phyloP scores from a whole-genome alignment of 2,113 vertebrate genomes.

The Hystrix cristata region DNA sequence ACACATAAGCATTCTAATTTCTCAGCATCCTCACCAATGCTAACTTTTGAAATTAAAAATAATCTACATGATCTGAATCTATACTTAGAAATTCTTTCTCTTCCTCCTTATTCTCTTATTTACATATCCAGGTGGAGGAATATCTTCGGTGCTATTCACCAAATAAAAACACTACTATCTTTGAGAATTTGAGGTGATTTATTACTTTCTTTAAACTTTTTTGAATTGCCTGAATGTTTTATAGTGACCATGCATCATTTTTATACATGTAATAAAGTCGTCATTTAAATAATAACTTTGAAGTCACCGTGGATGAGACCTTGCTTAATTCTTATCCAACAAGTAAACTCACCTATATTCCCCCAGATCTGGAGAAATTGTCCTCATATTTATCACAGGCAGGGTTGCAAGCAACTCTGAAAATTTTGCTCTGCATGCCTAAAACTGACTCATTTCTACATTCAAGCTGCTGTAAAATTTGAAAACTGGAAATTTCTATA shows the following conservation, averaged over 20 bases:
- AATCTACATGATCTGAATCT: background rate
- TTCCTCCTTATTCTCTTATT: background rate
- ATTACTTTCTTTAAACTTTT: conserved; percentile 10
- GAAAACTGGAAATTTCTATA: background rate
- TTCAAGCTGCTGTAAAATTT: background rate
- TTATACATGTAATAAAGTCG: conserved; percentile 32
- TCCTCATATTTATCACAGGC: background rate
- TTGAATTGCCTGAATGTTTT: background rate
- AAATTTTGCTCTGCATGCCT: background rate
- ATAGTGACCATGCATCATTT: conserved; percentile 28
- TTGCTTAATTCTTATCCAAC: background rate
- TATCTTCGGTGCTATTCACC: background rate
- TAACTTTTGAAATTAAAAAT: conserved; percentile 25
- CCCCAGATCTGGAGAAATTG: background rate
- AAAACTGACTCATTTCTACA: background rate
- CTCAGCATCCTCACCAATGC: too few species aligned
- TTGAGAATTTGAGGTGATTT: background rate
- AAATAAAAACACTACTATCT: background rate
- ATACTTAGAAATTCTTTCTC: background rate
- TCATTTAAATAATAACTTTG: conserved; percentile 7
- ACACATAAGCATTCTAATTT: background rate
- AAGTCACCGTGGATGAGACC: background rate
- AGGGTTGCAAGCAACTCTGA: background rate
- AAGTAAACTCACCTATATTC: conserved; percentile 10
- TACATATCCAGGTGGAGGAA: background rate